Evolutionary conservation across 2,113 vertebrate species (phyloP).

Genomic region (Jaculus jaculus): DNA sequence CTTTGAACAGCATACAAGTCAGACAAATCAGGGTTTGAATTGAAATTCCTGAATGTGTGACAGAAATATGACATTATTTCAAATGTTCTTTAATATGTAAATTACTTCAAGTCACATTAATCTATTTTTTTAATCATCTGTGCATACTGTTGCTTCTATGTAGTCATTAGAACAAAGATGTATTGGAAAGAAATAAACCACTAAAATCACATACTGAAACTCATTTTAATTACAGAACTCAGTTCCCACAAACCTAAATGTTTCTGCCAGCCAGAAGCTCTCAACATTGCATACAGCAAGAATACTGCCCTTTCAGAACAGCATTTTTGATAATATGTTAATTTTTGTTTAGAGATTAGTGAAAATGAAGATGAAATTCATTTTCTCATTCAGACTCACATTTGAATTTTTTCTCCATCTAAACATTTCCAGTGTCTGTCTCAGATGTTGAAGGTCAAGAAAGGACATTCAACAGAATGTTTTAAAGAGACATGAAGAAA

Average conservation of each 20-base stretch:
- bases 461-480: neutral
- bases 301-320: no score
- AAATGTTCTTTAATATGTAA: slow-evolving; percentile 49
- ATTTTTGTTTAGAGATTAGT: neutral
- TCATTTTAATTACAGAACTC: neutral
- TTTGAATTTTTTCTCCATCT: neutral
- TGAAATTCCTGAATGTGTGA: slow-evolving; percentile 13
- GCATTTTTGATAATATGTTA: neutral
- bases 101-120: slow-evolving; percentile 42
- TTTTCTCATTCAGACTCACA: neutral
- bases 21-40: slow-evolving; percentile 46
- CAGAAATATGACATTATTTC: slow-evolving; percentile 41
- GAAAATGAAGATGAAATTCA: neutral
- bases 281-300: neutral
- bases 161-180: slow-evolving; percentile 44
- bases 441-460: neutral
- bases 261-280: neutral
- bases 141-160: neutral
- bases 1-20: slow-evolving; percentile 23
- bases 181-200: slow-evolving; percentile 6
- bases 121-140: neutral
- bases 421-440: neutral
- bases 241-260: neutral
- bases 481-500: neutral
- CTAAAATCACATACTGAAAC: neutral